Evolutionary conservation across 1,140 invertebrate species (phyloP).

Genomic region (Drosophila orosa): DNA sequence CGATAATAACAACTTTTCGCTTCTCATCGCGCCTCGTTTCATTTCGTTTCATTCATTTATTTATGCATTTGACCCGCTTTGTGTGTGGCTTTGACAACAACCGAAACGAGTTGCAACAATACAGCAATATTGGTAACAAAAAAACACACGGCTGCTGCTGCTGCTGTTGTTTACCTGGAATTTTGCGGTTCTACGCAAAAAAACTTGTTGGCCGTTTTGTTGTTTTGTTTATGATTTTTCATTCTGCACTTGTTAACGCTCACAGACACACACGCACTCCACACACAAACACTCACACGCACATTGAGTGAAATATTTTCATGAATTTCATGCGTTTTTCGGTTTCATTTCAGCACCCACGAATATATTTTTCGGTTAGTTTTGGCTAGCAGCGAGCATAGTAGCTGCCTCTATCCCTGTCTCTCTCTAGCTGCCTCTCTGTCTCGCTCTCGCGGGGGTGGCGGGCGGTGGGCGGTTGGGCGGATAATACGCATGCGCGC

Average conservation of each 20-base stretch:
- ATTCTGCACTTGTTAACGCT: slow-evolving; percentile 68
- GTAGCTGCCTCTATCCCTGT: slow-evolving; percentile 33
- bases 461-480: slow-evolving; percentile 35
- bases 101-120: slow-evolving; percentile 62
- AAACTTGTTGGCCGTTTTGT: slow-evolving; percentile 70
- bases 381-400: slow-evolving; percentile 34
- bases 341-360: slow-evolving; percentile 68
- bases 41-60: slow-evolving; percentile 60
- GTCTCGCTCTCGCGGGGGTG: slow-evolving; percentile 35
- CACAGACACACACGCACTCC: slow-evolving; percentile 30
- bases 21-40: slow-evolving; percentile 55
- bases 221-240: slow-evolving; percentile 62
- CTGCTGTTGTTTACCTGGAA: slow-evolving; percentile 64
- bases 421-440: slow-evolving; percentile 41
- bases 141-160: slow-evolving; percentile 21
- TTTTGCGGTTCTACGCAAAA: slow-evolving; percentile 73
- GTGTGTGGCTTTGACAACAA: slow-evolving; percentile 55
- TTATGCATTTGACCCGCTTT: slow-evolving; percentile 78
- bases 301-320: slow-evolving; percentile 52
- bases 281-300: slow-evolving; percentile 7
- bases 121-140: slow-evolving; percentile 35
- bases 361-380: slow-evolving; percentile 48
- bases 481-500: slow-evolving; percentile 45
- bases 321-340: slow-evolving; percentile 55
- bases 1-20: slow-evolving; percentile 44